Percentiles rank a stretch among this genome's conserved stretches.
Evolutionary conservation across 1,140 invertebrate species (phyloP).

Genomic region (Aleiodes sp.): DNA sequence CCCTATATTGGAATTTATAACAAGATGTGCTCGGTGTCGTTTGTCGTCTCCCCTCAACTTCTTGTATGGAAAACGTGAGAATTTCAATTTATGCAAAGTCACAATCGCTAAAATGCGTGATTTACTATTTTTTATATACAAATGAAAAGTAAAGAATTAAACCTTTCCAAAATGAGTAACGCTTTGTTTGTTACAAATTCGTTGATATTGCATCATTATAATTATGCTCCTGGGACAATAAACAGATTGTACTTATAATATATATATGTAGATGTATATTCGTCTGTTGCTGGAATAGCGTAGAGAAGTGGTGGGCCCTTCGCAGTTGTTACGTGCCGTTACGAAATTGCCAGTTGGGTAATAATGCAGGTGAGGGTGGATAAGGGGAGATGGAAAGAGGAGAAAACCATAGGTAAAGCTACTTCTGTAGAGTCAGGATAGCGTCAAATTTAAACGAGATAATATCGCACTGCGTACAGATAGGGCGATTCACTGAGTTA

Average conservation of each 20-base stretch:
- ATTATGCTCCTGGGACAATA: neutral
- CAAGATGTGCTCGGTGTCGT: too few relatives aligned
- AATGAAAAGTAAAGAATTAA: neutral
- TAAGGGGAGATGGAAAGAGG: slow-evolving; percentile 32
- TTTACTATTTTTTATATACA: neutral
- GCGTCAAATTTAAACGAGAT: slow-evolving; percentile 47
- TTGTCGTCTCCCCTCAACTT: neutral
- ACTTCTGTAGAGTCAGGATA: slow-evolving; percentile 25
- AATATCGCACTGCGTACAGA: slow-evolving; percentile 34
- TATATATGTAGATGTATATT: neutral
- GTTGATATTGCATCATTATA: neutral
- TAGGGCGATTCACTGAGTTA: slow-evolving; percentile 27
- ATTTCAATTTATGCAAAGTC: neutral
- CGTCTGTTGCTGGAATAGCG: neutral
- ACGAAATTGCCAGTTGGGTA: slow-evolving; percentile 38
- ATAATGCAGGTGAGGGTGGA: slow-evolving; percentile 9
- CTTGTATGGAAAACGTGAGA: slow-evolving; percentile 6
- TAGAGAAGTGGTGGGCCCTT: neutral
- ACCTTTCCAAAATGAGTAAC: neutral
- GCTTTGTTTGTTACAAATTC: neutral
- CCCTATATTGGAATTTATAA: too few relatives aligned
- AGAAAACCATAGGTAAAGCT: neutral
- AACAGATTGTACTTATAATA: neutral
- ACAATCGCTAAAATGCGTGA: neutral
- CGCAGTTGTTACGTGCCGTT: slow-evolving; percentile 36